These are phyloP conservation scores for Carollia perspicillata DNA, from an alignment of 2,113 vertebrate species.

Conservation along the genomic window DNA sequence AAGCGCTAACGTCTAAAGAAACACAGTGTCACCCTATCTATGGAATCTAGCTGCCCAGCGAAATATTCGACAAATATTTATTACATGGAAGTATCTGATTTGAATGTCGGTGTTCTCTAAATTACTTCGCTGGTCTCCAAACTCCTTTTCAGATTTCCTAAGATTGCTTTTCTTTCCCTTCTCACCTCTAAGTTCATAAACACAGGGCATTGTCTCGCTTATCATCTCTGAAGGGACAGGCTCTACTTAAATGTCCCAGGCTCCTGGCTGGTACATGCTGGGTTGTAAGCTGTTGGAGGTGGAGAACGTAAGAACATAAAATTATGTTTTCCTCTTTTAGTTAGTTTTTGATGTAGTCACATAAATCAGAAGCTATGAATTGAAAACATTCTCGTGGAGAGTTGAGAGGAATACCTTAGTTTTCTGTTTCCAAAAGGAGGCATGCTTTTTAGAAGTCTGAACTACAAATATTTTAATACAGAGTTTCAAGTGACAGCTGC, in stretches of 20 bases:
- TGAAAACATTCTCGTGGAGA: background rate
- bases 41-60: conserved; percentile 60
- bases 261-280: background rate
- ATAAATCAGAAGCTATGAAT: background rate
- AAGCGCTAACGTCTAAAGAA: conserved; percentile 57
- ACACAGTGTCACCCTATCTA: conserved; percentile 60
- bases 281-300: background rate
- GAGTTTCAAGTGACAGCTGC: background rate
- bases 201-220: conserved; percentile 46
- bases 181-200: conserved; percentile 63
- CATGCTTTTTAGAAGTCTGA: background rate
- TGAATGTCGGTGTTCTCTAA: conserved; percentile 52
- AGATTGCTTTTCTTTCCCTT: conserved; percentile 63
- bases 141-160: conserved; percentile 55
- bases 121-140: conserved; percentile 45
- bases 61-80: conserved; percentile 71
- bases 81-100: conserved; percentile 67
- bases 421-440: background rate
- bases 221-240: conserved; percentile 41
- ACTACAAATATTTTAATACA: background rate
- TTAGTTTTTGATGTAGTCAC: background rate
- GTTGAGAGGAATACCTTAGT: background rate
- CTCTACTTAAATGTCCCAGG: conserved; percentile 23
- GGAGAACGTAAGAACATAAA: conserved; percentile 22
- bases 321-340: conserved; percentile 41